Evolutionary conservation across 2,113 vertebrate species (phyloP).

Genomic region (Anthoscopus minutus): DNA sequence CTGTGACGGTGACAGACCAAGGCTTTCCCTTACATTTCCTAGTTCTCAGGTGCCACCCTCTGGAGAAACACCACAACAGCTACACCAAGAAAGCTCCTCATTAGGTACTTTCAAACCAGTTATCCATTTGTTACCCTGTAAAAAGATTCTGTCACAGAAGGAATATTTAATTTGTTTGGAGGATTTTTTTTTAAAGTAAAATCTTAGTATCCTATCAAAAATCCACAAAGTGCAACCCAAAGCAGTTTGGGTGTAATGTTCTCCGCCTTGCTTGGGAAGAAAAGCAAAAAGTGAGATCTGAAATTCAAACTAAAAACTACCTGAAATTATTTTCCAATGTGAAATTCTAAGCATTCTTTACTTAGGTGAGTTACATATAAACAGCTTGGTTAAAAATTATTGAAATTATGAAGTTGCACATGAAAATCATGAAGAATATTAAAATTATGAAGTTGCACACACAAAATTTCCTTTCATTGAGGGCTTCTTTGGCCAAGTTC

Average conservation of each 20-base stretch:
- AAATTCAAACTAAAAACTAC: neutral
- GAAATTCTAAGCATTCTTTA: neutral
- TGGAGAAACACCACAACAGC: neutral
- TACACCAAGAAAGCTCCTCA: neutral
- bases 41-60: neutral
- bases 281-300: neutral
- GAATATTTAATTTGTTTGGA: neutral
- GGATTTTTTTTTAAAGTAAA: neutral
- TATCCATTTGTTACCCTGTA: neutral
- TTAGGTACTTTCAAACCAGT: accelerated
- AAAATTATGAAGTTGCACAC: neutral
- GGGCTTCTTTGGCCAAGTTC: neutral
- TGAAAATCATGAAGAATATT: neutral
- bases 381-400: neutral
- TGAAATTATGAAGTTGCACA: neutral
- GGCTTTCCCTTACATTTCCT: accelerated
- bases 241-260: neutral
- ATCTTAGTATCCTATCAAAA: neutral
- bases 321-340: neutral
- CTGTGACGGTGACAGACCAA: neutral
- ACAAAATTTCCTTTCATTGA: neutral
- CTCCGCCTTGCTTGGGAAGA: neutral
- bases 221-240: neutral
- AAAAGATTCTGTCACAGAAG: neutral
- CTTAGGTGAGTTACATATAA: neutral